Evolutionary conservation across 1,140 invertebrate species (phyloP).

Genomic region (Pogonus chalceus): DNA sequence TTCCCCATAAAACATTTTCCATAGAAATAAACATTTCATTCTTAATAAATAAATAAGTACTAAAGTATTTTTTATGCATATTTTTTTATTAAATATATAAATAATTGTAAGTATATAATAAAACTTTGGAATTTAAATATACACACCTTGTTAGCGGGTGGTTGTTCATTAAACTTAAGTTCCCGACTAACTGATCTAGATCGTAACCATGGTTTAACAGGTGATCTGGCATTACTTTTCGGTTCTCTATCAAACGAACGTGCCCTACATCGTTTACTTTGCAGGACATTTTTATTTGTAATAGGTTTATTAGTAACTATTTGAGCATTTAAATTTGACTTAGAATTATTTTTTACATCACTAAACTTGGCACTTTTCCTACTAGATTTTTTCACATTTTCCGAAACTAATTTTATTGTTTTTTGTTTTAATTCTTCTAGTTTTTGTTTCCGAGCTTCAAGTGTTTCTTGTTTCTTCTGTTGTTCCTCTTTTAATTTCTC

Average conservation of each 20-base stretch:
- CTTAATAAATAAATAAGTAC: background rate
- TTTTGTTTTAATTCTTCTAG: constrained; percentile 29
- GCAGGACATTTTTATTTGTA: constrained; percentile 5
- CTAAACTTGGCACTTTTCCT: constrained; percentile 20
- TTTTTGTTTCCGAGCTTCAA: constrained; percentile 25
- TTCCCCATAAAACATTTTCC: background rate
- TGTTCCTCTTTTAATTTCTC: constrained; percentile 18
- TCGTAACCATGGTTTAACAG: background rate
- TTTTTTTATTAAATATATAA: background rate
- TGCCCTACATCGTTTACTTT: background rate
- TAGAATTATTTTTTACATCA: background rate
- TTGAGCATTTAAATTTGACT: constrained; percentile 2
- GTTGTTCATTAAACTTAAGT: background rate
- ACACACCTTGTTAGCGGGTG: background rate
- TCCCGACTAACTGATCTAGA: background rate
- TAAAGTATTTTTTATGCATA: background rate
- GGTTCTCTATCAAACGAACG: constrained; percentile 6
- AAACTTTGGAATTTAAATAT: background rate
- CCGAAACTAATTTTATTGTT: constrained; percentile 25
- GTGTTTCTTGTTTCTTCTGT: constrained; percentile 16
- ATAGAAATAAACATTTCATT: background rate
- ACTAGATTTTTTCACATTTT: constrained; percentile 23
- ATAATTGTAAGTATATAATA: background rate
- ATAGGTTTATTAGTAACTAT: constrained; percentile 7
- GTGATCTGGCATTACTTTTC: constrained; percentile 9